Conservation (phyloP, 2,797 vertebrate genomes). For the Lagodon rhomboides region DNA sequence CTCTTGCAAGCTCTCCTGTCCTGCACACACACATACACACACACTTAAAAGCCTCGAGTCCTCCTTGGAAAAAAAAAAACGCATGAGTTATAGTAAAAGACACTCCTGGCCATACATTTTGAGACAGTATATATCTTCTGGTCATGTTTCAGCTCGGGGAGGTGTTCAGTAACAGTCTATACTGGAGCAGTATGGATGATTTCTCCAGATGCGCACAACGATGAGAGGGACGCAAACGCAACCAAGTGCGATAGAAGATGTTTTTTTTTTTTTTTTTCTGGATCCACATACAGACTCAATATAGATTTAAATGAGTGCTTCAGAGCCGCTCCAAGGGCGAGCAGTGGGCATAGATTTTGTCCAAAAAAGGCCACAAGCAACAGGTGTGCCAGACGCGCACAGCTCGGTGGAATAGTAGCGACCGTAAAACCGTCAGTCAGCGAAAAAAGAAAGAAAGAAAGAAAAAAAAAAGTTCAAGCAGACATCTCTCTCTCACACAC, state of each 20-base stretch:
- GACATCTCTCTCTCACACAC: conserved; percentile 1
- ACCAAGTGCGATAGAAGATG: background rate
- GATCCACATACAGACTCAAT: background rate
- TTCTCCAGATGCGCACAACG: conserved; percentile 19
- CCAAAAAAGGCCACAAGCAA: conserved; percentile 73
- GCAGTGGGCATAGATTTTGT: conserved; percentile 35
- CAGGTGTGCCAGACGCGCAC: conserved; percentile 77
- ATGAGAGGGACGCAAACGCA: conserved; percentile 1
- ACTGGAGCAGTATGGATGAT: conserved; percentile 18
- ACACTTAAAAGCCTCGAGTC: conserved; percentile 5
- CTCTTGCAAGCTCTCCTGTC: conserved; percentile 60
- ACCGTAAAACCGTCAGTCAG: conserved; percentile 60
- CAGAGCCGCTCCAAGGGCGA: conserved; percentile 2
- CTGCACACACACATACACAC: conserved; percentile 39
- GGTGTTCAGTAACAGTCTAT: conserved; percentile 24
- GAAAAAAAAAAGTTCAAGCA: conserved; percentile 22
- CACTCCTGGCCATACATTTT: background rate
- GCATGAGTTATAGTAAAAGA: conserved; percentile 24
- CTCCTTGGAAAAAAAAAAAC: conserved; percentile 4
- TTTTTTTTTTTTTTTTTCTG: background rate
- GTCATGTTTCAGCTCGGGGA: conserved; percentile 1
- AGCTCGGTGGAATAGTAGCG: conserved; percentile 36
- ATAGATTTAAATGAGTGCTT: background rate
- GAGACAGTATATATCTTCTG: conserved; percentile 14
- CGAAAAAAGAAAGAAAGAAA: conserved; percentile 45